These are phyloP conservation scores for Betta splendens DNA, from an alignment of 2,797 vertebrate species.

Conservation along the genomic window DNA sequence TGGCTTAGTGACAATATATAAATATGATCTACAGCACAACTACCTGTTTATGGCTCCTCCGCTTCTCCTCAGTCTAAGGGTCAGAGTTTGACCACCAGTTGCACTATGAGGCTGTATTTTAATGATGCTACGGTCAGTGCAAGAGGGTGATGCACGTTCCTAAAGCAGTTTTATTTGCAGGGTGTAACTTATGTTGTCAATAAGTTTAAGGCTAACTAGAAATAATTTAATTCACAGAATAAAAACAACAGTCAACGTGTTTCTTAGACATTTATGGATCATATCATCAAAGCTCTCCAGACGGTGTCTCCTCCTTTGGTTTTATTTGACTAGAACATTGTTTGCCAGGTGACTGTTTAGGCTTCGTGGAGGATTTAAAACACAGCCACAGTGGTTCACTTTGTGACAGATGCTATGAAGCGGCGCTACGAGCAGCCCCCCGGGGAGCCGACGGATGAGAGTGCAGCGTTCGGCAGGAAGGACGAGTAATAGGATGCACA, in stretches of 20 bases:
- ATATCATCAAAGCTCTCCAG: no score
- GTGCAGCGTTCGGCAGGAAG: conserved; percentile 28
- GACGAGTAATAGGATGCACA: conserved; percentile 38
- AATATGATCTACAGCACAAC: conserved; percentile 36
- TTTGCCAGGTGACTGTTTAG: conserved; percentile 16
- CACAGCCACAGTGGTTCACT: conserved; percentile 33
- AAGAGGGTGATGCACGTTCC: no score
- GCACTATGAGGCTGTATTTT: background rate
- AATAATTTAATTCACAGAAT: no score
- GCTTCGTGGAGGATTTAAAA: conserved; percentile 25
- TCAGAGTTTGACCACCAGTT: background rate
- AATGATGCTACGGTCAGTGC: no score
- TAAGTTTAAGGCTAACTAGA: no score
- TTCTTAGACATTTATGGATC: no score
- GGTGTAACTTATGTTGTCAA: no score
- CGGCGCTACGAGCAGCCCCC: conserved; percentile 51
- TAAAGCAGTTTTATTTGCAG: background rate
- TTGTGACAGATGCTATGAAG: conserved; percentile 59
- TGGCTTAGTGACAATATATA: conserved; percentile 11
- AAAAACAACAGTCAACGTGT: no score
- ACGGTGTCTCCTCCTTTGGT: no score
- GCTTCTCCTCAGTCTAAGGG: conserved; percentile 5
- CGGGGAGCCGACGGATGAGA: conserved; percentile 35
- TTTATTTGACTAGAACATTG: no score
- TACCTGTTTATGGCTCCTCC: conserved; percentile 30